Evolutionary conservation across 2,888 invertebrate genomes (phyloP), one percentile per base, ranked within the genome.

Genomic region (Orgyia antiqua): DNA sequence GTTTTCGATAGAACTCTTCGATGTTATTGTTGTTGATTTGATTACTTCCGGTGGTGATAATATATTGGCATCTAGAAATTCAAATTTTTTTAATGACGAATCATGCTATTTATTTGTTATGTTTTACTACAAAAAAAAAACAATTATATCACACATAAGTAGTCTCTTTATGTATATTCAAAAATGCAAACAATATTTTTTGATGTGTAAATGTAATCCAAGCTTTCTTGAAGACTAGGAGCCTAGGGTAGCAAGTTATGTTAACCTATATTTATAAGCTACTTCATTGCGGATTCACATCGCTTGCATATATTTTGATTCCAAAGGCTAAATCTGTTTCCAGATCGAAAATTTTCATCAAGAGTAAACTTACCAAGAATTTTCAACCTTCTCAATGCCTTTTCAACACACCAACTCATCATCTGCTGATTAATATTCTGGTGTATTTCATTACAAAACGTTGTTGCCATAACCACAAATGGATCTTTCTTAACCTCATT

Each of bases 331-430:
- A 4, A 4, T 6, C 15, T 15, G 6, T 15, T 15, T 4, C 6
- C 15, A 15, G 15, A 15, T 4, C 15, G 4, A 15, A 15, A 4
- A 15, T 15, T 15, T 15, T 15, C 15, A 15, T n/a, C n/a, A n/a
- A 15, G 6, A 15, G 4, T 23, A 5, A 10, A 46, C 68, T 72
- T 46, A 86, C 84, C 76, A 31, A 80, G 61, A 42, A 57, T 49
- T 24, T 68, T 59, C 1, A 84, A 41, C 38, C 65, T 65, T 33
- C 84, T 64, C 10, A 86, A 41, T 0, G 79, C 63, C 21, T 84
- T 86, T 21, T 83, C 82, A 1, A 83, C 43, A 27, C 84, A 86
- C 80, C 79, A 80, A 12, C 60, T 62, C 6, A 82, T 38, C 13
- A 54, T 50, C 36, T 76, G 73, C 0, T 51, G 35, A 20, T 65